Evolutionary conservation across 1,140 invertebrate genomes (phyloP).

Genomic region (Carcinoscorpius rotundicauda): DNA sequence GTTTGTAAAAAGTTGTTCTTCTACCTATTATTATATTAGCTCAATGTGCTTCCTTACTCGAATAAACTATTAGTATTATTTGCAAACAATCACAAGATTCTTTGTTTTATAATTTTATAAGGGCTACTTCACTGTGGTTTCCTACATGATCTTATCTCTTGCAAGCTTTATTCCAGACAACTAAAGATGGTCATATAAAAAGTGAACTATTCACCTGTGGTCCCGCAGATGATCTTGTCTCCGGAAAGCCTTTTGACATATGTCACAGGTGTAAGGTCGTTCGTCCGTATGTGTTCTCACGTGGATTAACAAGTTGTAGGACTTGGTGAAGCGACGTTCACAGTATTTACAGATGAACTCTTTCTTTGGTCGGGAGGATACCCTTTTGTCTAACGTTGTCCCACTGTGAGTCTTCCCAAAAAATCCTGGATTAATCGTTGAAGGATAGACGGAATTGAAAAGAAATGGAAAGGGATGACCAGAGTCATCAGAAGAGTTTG

Average conservation of each 20-base stretch:
- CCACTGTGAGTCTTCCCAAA: no score
- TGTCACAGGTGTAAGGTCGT: slow-evolving; percentile 92
- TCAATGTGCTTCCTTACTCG: no score
- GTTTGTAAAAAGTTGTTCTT: no score
- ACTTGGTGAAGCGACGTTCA: slow-evolving; percentile 92
- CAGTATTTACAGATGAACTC: slow-evolving; percentile 98
- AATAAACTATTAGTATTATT: no score
- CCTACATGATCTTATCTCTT: slow-evolving; percentile 90
- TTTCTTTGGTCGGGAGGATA: slow-evolving; percentile 66
- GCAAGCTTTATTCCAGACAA: slow-evolving; percentile 96
- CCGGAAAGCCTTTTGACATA: slow-evolving; percentile 97
- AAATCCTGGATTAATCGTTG: no score
- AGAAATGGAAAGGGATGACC: no score
- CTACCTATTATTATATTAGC: no score
- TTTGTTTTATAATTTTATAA: no score
- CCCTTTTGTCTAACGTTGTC: background rate
- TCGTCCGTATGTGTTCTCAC: slow-evolving; percentile 97
- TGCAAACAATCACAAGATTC: no score
- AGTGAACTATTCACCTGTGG: slow-evolving; percentile 58
- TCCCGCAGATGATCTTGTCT: slow-evolving; percentile 91
- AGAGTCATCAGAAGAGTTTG: no score
- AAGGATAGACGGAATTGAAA: no score
- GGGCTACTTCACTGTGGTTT: slow-evolving; percentile 63
- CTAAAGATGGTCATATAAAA: slow-evolving; percentile 47
- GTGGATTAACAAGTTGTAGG: slow-evolving; percentile 95